These are phyloP conservation scores for Pseudorectes ferrugineus DNA, from an alignment of 2,113 vertebrate genomes.

Conservation along the genomic window DNA sequence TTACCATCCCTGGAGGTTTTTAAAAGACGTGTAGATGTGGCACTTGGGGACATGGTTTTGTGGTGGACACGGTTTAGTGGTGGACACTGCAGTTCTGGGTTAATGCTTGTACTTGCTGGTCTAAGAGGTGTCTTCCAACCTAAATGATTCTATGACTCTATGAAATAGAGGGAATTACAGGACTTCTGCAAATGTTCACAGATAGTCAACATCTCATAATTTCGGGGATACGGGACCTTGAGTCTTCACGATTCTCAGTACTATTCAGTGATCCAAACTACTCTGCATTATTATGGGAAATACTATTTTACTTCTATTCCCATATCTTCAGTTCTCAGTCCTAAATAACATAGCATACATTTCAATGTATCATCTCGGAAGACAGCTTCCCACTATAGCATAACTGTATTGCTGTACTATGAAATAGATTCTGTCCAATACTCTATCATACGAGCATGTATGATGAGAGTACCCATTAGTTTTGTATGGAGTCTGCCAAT, in stretches of 20 bases:
- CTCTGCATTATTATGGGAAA: background rate
- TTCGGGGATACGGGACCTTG: background rate
- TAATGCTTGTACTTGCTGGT: background rate
- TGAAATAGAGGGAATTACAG: background rate
- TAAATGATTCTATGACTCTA: background rate
- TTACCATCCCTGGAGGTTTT: background rate
- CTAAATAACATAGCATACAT: background rate
- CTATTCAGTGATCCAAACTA: background rate
- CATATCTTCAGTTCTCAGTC: background rate
- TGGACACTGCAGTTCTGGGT: background rate
- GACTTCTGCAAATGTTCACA: background rate
- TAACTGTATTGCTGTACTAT: background rate
- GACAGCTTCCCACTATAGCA: background rate
- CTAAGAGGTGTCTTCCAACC: background rate
- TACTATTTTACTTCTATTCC: background rate
- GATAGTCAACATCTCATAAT: background rate
- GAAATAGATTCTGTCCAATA: background rate
- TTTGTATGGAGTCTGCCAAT: background rate
- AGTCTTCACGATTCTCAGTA: accelerated
- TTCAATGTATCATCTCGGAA: background rate
- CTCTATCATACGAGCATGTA: background rate
- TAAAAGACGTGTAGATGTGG: background rate
- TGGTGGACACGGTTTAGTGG: background rate
- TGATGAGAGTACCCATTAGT: background rate
- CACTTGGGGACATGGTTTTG: background rate